Conservation (phyloP, 2,888 invertebrate genomes). For the Anodontia alba region DNA sequence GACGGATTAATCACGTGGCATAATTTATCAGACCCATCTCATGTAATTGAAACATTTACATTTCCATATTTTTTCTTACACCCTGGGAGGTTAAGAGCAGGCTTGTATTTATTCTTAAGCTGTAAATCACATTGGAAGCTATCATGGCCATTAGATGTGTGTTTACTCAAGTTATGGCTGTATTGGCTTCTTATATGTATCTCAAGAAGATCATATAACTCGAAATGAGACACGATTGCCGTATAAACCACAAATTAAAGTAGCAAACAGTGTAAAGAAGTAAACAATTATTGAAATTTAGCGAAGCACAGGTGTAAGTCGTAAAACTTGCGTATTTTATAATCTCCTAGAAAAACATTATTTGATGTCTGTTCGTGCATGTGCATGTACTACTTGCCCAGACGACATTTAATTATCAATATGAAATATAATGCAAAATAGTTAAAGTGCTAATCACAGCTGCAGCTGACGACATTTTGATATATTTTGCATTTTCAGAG, state of each 20-base stretch:
- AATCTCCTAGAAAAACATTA: not conserved
- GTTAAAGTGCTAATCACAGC: too few species aligned
- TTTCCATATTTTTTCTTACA: too few species aligned
- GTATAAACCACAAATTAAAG: conserved; percentile 8
- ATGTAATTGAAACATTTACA: too few species aligned
- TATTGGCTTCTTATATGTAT: not conserved
- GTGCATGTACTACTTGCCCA: too few species aligned
- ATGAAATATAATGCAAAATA: too few species aligned
- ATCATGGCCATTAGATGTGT: conserved; percentile 13
- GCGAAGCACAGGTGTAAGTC: not conserved
- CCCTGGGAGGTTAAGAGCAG: not conserved
- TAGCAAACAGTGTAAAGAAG: not conserved
- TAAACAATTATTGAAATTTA: not conserved
- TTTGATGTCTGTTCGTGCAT: not conserved
- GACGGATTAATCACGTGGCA: too few species aligned
- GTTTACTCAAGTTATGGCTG: not conserved
- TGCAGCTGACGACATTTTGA: too few species aligned
- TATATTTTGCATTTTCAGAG: too few species aligned
- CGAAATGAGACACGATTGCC: not conserved
- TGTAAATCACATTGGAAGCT: not conserved
- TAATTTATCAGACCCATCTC: too few species aligned
- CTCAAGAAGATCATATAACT: not conserved
- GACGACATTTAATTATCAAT: too few species aligned
- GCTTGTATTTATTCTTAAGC: not conserved
- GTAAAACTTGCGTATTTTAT: not conserved